These are phyloP conservation scores for Stenoptilia bipunctidactyla DNA, from an alignment of 2,888 invertebrate species.

Conservation along the genomic window DNA sequence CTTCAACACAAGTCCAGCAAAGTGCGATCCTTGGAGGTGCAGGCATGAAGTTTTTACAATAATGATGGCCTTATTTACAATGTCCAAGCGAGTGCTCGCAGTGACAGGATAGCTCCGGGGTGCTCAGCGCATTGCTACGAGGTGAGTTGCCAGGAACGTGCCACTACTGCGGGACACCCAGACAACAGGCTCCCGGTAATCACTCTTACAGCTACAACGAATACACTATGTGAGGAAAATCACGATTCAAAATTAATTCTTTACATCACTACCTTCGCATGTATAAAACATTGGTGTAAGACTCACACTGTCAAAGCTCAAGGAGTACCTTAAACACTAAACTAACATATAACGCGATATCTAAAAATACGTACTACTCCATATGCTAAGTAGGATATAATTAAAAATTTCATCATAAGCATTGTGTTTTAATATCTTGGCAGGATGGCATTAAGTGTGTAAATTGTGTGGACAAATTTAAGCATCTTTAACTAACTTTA, in stretches of 20 bases:
- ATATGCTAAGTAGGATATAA: conserved; percentile 63
- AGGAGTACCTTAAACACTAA: conserved; percentile 60
- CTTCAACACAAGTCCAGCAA: background rate
- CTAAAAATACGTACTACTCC: conserved; percentile 68
- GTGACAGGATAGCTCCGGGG: too few species aligned
- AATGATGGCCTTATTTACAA: conserved; percentile 54
- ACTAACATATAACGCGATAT: conserved; percentile 68
- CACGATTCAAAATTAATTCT: conserved; percentile 36
- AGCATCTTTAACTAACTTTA: conserved; percentile 61
- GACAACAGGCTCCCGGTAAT: conserved; percentile 2
- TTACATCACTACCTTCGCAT: conserved; percentile 36
- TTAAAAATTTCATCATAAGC: conserved; percentile 65
- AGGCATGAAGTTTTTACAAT: conserved; percentile 28
- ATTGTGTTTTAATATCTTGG: conserved; percentile 59
- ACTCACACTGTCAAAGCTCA: conserved; percentile 62
- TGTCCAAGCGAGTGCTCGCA: conserved; percentile 26
- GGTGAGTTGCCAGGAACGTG: too few species aligned
- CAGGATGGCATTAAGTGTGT: conserved; percentile 64
- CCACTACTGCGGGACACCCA: too few species aligned
- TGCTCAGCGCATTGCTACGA: too few species aligned
- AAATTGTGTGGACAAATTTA: conserved; percentile 66
- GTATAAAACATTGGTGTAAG: conserved; percentile 61
- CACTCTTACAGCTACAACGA: conserved; percentile 30
- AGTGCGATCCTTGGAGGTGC: background rate
- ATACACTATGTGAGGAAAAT: conserved; percentile 26